phyloP scores from a whole-genome alignment of 2,113 vertebrate species.

The Naja naja region DNA sequence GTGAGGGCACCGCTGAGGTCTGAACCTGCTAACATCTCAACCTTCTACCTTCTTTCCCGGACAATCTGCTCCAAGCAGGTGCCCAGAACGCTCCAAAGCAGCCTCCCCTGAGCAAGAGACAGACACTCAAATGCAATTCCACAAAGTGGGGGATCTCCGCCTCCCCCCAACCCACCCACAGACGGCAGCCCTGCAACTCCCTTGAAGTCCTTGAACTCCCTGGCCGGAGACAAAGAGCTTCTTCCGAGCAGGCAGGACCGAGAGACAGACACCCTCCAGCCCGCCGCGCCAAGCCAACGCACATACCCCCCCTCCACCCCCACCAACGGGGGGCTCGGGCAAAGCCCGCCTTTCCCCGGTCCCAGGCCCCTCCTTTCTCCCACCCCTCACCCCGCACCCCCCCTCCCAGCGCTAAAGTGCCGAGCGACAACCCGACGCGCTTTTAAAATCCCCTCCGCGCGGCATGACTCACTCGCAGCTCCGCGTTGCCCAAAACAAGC shows the following conservation, averaged over 20 bases:
- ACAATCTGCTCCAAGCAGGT: neutral
- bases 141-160: no score
- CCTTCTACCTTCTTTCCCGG: neutral
- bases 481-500: slow-evolving; percentile 64
- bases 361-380: slow-evolving; percentile 37
- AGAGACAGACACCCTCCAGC: neutral
- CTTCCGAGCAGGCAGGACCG: neutral
- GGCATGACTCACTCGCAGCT: slow-evolving; percentile 59
- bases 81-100: no score
- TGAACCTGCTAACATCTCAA: neutral
- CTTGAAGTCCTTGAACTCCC: neutral
- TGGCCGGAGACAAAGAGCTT: neutral
- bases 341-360: neutral
- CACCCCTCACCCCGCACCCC: slow-evolving; percentile 47
- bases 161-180: no score
- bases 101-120: neutral
- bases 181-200: neutral
- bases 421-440: slow-evolving; percentile 60
- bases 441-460: slow-evolving; percentile 62
- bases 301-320: no score
- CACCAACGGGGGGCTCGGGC: neutral
- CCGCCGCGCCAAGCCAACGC: neutral
- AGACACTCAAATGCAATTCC: neutral
- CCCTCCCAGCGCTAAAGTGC: slow-evolving; percentile 55
- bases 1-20: neutral